phyloP scores from a whole-genome alignment of 1,140 invertebrate species.

The Drosophila santomea region DNA sequence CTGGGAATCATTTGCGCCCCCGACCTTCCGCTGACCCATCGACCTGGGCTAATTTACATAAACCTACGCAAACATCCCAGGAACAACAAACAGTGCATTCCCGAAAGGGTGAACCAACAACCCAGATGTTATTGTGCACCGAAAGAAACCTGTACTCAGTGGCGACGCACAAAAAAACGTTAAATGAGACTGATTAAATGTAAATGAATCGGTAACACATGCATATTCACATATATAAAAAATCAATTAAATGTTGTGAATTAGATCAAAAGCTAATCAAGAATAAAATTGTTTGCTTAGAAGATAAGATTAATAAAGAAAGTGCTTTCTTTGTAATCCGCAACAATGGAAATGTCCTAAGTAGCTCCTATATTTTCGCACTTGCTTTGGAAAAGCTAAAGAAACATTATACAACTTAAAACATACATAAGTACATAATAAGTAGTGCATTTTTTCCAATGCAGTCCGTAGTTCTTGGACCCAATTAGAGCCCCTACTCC shows the following conservation, averaged over 20 bases:
- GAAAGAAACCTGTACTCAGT: neutral
- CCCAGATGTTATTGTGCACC: slow-evolving; percentile 34
- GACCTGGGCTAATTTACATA: slow-evolving; percentile 72
- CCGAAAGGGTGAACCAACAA: slow-evolving; percentile 19
- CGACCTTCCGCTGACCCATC: slow-evolving; percentile 49
- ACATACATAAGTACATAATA: neutral
- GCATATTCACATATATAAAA: neutral
- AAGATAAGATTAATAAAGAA: no score
- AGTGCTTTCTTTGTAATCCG: no score
- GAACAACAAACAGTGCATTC: slow-evolving; percentile 28
- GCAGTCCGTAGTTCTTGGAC: slow-evolving; percentile 28
- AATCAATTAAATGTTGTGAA: no score
- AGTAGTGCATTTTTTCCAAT: slow-evolving; percentile 1
- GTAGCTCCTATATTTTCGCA: no score
- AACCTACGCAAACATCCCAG: slow-evolving; percentile 66
- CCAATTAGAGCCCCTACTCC: slow-evolving; percentile 71
- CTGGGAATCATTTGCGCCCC: slow-evolving; percentile 78
- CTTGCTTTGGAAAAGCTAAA: no score
- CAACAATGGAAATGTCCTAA: no score
- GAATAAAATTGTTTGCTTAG: no score
- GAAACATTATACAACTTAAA: neutral
- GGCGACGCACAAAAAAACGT: neutral
- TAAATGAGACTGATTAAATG: neutral
- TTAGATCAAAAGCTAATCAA: no score
- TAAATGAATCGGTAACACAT: neutral